Evolutionary conservation across 2,888 invertebrate genomes (phyloP).

Genomic region (Melinaea marsaeus): DNA sequence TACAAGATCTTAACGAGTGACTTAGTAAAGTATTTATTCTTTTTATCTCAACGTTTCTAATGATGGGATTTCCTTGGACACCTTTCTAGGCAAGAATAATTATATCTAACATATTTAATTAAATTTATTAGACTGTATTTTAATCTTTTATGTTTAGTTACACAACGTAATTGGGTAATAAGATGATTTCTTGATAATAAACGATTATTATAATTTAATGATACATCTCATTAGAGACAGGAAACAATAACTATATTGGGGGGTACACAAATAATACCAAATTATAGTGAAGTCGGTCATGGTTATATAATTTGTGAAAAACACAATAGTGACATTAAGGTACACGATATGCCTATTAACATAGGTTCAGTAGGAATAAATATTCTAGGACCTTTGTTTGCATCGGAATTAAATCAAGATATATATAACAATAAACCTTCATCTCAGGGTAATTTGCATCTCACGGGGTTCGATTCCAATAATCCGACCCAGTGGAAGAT

Average conservation of each 20-base stretch:
- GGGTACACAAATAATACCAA: slow-evolving; percentile 12
- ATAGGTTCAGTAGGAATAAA: slow-evolving; percentile 10
- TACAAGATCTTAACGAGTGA: too few relatives aligned
- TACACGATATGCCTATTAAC: slow-evolving; percentile 14
- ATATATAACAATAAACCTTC: too few relatives aligned
- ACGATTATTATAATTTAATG: background rate
- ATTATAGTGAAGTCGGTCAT: slow-evolving; percentile 21
- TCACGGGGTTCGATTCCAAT: too few relatives aligned
- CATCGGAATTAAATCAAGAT: too few relatives aligned
- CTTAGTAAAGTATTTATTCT: too few relatives aligned
- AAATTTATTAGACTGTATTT: background rate
- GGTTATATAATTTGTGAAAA: slow-evolving; percentile 17
- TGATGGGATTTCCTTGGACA: too few relatives aligned
- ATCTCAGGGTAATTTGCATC: too few relatives aligned
- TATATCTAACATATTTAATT: too few relatives aligned
- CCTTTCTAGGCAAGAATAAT: too few relatives aligned
- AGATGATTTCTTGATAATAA: background rate
- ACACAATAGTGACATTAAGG: slow-evolving; percentile 16
- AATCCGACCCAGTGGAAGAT: too few relatives aligned
- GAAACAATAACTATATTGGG: slow-evolving; percentile 11
- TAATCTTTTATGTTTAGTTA: background rate
- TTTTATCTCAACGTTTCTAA: too few relatives aligned
- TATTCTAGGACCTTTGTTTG: background rate
- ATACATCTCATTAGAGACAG: slow-evolving; percentile 6
- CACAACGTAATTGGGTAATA: background rate